Evolutionary conservation across 2,888 invertebrate species (phyloP), one percentile per base, ranked within the genome.

Genomic region (Erpobdella octoculata): DNA sequence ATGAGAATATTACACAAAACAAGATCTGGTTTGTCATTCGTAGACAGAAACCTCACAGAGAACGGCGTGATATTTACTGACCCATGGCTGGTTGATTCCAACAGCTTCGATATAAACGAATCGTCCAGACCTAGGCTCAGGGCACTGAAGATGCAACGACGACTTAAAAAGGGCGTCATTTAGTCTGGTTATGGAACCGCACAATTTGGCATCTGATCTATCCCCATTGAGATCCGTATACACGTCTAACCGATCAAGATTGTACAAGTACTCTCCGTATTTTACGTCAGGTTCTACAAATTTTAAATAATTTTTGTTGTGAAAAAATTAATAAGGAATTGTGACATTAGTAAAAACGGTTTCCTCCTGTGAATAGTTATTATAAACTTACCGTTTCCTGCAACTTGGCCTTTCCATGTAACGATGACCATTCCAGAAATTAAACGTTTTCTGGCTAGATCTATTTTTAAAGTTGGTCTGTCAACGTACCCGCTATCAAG

Each of bases 401-500:
- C 35, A 1, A 53, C 69, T 12, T 53, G 25, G 12, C 69, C 69
- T 36, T 69, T 53, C 69, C 69, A 69, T 9, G 69, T 69, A 2
- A 69, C 53, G 36, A 69, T 58, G 21, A 69, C n/a, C 28, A 69
- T 15, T 12, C 86, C 86, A 18, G 82, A 79, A 33, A 86, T 82
- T 18, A 79, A 78, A 67, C 76, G 77, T 73, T 81, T 81, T 65
- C 79, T 78, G 8, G 85, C 84, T 46, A 86, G 78, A 76, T 86
- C 86, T 12, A 86, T 85, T 78, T 84, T 85, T 84, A 85, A 85
- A 62, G 85, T 81, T 0, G 86, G 86, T 67, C 82, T 81, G 70
- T 85, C 85, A 18, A 85, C 85, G 77, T 84, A 85, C 75, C 84
- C 82, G 78, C 85, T 85, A 78, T 86, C 85, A 65, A 86, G 79